Percentiles rank a stretch among this genome's conserved stretches.
phyloP scores from a whole-genome alignment of 2,888 invertebrate species.

The Cylloceria caligata region DNA sequence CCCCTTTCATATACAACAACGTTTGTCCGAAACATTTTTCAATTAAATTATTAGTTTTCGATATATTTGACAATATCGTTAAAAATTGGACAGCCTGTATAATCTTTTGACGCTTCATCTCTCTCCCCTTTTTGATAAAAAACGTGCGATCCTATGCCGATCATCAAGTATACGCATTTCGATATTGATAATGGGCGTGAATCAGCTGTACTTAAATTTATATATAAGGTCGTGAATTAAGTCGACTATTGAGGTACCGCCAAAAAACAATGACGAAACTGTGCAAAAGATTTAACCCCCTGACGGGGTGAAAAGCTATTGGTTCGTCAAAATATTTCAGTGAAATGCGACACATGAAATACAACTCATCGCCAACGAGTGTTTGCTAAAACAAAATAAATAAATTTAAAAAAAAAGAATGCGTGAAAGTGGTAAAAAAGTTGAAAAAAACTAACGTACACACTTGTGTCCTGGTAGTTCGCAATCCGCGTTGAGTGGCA shows the following conservation, averaged over 20 bases:
- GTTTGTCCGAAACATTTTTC: no score
- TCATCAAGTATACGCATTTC: slow-evolving; percentile 60
- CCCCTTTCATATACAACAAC: no score
- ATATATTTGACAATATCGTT: no score
- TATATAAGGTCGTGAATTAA: slow-evolving; percentile 19
- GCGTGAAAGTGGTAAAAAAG: slow-evolving; percentile 2
- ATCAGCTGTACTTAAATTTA: slow-evolving; percentile 65
- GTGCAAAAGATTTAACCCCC: not conserved
- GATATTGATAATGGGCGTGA: slow-evolving; percentile 40
- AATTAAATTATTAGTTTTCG: no score
- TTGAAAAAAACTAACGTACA: not conserved
- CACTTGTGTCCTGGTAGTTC: slow-evolving; percentile 10
- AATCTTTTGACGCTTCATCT: not conserved
- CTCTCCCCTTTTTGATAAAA: slow-evolving; percentile 65
- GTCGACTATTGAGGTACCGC: not conserved
- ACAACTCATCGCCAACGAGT: not conserved
- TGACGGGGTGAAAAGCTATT: not conserved
- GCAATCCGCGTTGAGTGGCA: slow-evolving; percentile 7
- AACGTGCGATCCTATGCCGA: slow-evolving; percentile 58
- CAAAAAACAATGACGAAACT: not conserved
- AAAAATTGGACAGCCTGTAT: no score
- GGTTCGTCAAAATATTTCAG: not conserved
- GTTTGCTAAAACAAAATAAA: slow-evolving; percentile 4
- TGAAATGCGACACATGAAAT: not conserved
- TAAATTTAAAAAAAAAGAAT: slow-evolving; percentile 1